Evolutionary conservation across 2,888 invertebrate species (phyloP).

Genomic region (Phania funesta): DNA sequence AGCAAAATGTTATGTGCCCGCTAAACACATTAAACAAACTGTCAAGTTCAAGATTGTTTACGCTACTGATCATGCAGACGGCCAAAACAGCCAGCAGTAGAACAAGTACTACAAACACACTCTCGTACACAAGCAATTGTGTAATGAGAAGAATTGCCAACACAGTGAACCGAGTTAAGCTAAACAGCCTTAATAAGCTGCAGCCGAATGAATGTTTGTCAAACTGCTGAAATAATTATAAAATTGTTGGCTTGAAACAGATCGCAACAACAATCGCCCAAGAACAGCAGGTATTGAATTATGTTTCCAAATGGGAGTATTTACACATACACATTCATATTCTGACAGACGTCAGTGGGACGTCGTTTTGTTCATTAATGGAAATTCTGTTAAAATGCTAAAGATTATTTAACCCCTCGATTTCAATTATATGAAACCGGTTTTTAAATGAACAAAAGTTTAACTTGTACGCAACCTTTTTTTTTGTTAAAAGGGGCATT

Average conservation of each 20-base stretch:
- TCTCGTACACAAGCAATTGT: not conserved
- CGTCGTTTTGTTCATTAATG: conserved; percentile 11
- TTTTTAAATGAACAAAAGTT: conserved; percentile 13
- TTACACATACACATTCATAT: conserved; percentile 1
- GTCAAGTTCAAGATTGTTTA: conserved; percentile 67
- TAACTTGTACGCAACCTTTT: not conserved
- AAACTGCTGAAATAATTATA: conserved; percentile 21
- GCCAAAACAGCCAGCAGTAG: conserved; percentile 34
- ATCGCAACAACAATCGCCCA: not conserved
- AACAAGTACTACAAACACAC: conserved; percentile 17
- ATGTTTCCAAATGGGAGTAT: not conserved
- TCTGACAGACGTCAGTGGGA: not conserved
- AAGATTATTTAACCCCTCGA: not conserved
- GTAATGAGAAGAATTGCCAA: conserved; percentile 3
- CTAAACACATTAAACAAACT: conserved; percentile 55
- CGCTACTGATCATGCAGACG: conserved; percentile 63
- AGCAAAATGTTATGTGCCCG: conserved; percentile 32
- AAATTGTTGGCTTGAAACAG: not conserved
- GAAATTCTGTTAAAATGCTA: conserved; percentile 20
- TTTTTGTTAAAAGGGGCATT: not conserved
- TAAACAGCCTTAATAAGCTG: conserved; percentile 10
- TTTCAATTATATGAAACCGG: conserved; percentile 23
- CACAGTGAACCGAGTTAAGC: not conserved
- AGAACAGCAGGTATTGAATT: not conserved
- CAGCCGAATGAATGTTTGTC: conserved; percentile 2